These are phyloP conservation scores for Coremacera marginata DNA, from an alignment of 2,888 invertebrate genomes.

Conservation along the genomic window DNA sequence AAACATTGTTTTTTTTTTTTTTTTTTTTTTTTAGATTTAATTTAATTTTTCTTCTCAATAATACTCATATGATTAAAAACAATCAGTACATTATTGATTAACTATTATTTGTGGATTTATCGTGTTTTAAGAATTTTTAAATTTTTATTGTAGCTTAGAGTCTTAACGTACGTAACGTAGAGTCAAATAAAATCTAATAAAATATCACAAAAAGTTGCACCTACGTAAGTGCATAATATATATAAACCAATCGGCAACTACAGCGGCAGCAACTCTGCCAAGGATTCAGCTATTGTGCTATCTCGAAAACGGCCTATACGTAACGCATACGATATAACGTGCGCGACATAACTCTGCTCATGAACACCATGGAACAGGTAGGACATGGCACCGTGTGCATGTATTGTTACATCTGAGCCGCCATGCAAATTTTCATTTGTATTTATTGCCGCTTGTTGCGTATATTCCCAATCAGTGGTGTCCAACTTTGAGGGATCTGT, in stretches of 20 bases:
- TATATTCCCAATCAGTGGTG: conserved; percentile 76
- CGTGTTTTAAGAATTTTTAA: too few species aligned
- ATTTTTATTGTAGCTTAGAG: too few species aligned
- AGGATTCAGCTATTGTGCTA: conserved; percentile 65
- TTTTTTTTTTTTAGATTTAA: too few species aligned
- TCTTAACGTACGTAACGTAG: too few species aligned
- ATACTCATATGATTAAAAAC: too few species aligned
- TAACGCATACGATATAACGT: conserved; percentile 86
- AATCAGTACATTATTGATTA: too few species aligned
- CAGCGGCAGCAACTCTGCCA: conserved; percentile 61
- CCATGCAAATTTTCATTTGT: conserved; percentile 84
- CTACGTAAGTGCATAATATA: too few species aligned
- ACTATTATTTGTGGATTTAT: too few species aligned
- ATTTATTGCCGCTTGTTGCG: conserved; percentile 79
- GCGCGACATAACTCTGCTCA: conserved; percentile 91
- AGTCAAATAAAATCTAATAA: too few species aligned
- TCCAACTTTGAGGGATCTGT: conserved; percentile 75
- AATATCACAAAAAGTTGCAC: too few species aligned
- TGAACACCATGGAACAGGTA: conserved; percentile 90
- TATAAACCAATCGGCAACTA: not conserved
- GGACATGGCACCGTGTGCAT: conserved; percentile 86
- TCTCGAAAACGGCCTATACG: conserved; percentile 76
- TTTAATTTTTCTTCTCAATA: too few species aligned
- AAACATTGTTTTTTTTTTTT: too few species aligned
- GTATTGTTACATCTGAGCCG: conserved; percentile 88